phyloP scores from a whole-genome alignment of 2,888 invertebrate genomes.

The Eupeodes latifasciatus region DNA sequence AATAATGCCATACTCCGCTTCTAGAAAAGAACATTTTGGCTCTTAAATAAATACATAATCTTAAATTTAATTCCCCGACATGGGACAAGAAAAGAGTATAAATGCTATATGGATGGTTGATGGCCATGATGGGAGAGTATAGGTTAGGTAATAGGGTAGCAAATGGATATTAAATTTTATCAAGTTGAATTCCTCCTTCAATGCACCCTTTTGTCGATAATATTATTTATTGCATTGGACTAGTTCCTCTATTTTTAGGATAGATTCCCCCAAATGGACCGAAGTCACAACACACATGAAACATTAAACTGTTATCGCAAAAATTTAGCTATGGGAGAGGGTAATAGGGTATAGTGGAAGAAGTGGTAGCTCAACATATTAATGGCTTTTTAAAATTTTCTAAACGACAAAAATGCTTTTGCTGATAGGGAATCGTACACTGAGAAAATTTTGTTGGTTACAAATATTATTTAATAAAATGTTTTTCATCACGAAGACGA shows the following conservation, averaged over 20 bases:
- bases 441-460: neutral
- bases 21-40: neutral
- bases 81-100: neutral
- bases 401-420: neutral
- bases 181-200: neutral
- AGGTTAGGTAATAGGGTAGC: too few relatives aligned
- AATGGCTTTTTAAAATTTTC: conserved; percentile 22
- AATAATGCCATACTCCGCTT: neutral
- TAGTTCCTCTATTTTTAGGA: conserved; percentile 21
- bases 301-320: conserved; percentile 35
- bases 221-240: conserved; percentile 28
- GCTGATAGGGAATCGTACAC: neutral
- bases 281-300: conserved; percentile 10
- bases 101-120: too few relatives aligned
- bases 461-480: too few relatives aligned
- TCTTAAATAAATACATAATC: neutral
- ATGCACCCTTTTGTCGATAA: conserved; percentile 5
- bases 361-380: neutral
- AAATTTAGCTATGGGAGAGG: neutral
- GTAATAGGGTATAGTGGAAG: too few relatives aligned
- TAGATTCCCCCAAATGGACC: neutral
- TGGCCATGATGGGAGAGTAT: too few relatives aligned
- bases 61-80: conserved; percentile 11
- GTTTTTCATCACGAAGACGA: too few relatives aligned
- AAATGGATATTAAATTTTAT: conserved; percentile 26